Conservation (phyloP, 2,888 invertebrate species). For the Macaria liturata region DNA sequence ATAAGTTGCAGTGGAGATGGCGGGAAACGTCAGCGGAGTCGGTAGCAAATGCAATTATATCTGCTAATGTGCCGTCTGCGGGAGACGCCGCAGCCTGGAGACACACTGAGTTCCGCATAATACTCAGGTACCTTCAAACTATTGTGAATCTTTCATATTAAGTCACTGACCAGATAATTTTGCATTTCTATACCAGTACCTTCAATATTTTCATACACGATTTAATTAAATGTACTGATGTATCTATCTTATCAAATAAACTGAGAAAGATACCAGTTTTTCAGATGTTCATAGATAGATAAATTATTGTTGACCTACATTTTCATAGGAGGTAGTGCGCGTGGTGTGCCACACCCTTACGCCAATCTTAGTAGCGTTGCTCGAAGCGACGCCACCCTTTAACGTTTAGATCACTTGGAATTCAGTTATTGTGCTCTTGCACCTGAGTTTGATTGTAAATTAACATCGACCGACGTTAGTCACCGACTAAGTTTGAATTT, state of each 20-base stretch:
- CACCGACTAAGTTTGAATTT: constrained; percentile 15
- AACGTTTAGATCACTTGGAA: constrained; percentile 68
- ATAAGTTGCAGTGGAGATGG: constrained; percentile 71
- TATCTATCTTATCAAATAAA: no score
- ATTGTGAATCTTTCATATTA: no score
- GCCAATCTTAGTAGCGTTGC: constrained; percentile 38
- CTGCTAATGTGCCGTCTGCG: constrained; percentile 79
- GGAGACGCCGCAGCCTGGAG: constrained; percentile 41
- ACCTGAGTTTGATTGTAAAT: constrained; percentile 57
- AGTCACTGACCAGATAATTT: no score
- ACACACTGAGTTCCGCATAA: no score
- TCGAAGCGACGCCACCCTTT: constrained; percentile 65
- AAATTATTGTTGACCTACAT: no score
- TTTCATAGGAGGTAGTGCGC: no score
- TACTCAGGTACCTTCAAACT: no score
- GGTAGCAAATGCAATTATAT: constrained; percentile 80
- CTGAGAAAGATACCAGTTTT: no score
- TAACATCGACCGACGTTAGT: constrained; percentile 27
- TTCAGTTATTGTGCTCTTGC: constrained; percentile 61
- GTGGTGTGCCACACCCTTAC: not conserved
- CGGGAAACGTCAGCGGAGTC: constrained; percentile 75
- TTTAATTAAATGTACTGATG: no score
- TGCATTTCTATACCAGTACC: no score
- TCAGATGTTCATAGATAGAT: no score
- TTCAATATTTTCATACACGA: no score